Evolutionary conservation across 2,888 invertebrate species (phyloP).

Genomic region (Synanthedon myopaeformis): DNA sequence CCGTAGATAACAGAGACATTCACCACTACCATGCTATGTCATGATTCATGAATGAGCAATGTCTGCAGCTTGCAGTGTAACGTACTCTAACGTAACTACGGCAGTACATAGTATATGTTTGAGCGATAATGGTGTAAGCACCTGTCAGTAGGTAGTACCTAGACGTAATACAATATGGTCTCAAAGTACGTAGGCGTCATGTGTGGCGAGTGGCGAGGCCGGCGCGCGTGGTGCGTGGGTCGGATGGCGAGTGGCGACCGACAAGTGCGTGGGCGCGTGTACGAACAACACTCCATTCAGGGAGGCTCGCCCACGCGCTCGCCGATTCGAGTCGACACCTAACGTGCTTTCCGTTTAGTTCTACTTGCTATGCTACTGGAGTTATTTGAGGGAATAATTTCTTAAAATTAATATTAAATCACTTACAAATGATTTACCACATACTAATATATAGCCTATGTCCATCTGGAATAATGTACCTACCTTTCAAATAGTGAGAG

Average conservation of each 20-base stretch:
- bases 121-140: neutral
- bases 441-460: too few species aligned
- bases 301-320: slow-evolving; percentile 41
- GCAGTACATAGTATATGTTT: too few species aligned
- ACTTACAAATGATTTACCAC: too few species aligned
- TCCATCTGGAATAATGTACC: too few species aligned
- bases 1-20: too few species aligned
- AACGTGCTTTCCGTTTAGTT: slow-evolving; percentile 18
- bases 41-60: too few species aligned
- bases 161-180: neutral
- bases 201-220: neutral
- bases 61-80: too few species aligned
- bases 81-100: too few species aligned
- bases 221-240: neutral
- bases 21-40: too few species aligned
- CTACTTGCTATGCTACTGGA: slow-evolving; percentile 11
- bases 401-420: too few species aligned
- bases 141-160: neutral
- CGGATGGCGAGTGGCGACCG: neutral
- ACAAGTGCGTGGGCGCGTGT: slow-evolving; percentile 18
- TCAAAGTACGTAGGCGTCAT: slow-evolving; percentile 2
- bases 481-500: too few species aligned
- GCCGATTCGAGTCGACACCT: slow-evolving; percentile 18
- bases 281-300: slow-evolving; percentile 51
- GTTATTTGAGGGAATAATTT: too few species aligned